A percentile compares a stretch with the other conserved stretches of the same genome.
These are phyloP conservation scores for Palloptera scutellata DNA, from an alignment of 2,888 invertebrate species.

Conservation along the genomic window DNA sequence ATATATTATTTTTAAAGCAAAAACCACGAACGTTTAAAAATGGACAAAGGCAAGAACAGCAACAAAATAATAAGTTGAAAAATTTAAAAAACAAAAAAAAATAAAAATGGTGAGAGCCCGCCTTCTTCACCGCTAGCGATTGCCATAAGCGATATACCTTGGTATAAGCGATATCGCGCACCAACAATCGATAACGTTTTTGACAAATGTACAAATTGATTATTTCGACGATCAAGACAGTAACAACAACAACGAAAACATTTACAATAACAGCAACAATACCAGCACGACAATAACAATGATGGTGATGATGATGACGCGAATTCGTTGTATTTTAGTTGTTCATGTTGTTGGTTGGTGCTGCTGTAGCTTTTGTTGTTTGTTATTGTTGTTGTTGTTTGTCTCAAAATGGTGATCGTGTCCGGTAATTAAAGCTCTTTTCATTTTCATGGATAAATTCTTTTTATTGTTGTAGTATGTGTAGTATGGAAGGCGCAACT, in stretches of 20 bases:
- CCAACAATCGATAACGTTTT: constrained; percentile 34
- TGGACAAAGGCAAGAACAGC: too few relatives aligned
- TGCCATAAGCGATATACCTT: not conserved
- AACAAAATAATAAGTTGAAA: too few relatives aligned
- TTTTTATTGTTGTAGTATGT: not conserved
- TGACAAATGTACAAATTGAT: constrained; percentile 38
- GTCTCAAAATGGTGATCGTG: not conserved
- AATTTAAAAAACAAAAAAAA: not conserved
- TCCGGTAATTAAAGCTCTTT: too few relatives aligned
- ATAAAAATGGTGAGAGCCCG: constrained; percentile 16
- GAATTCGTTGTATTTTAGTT: not conserved
- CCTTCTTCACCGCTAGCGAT: constrained; percentile 27
- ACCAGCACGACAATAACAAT: too few relatives aligned
- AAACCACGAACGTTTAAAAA: too few relatives aligned
- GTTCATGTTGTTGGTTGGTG: not conserved
- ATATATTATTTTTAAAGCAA: too few relatives aligned
- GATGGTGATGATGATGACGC: too few relatives aligned
- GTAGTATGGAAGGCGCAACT: not conserved
- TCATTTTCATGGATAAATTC: not conserved
- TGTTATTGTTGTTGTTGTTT: too few relatives aligned
- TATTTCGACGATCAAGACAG: constrained; percentile 11
- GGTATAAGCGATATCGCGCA: constrained; percentile 21
- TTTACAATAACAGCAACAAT: too few relatives aligned
- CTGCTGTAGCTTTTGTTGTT: too few relatives aligned
- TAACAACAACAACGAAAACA: too few relatives aligned